Percentiles rank a stretch among this genome's conserved stretches.
Evolutionary conservation across 2,113 vertebrate species (phyloP).

Genomic region (Laticauda colubrina): DNA sequence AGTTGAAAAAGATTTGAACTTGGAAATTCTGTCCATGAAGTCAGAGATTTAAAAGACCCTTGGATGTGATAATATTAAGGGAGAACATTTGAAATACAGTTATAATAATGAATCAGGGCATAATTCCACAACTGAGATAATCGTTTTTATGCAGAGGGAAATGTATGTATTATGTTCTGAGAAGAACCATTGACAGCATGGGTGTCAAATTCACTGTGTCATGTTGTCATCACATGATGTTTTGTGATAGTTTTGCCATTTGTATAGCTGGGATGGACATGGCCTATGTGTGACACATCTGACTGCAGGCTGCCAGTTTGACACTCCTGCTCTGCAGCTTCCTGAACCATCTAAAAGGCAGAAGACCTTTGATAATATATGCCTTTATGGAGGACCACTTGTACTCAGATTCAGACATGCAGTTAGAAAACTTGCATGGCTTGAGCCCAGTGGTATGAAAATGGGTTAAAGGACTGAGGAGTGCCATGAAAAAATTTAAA

Average conservation of each 20-base stretch:
- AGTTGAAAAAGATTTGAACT: neutral
- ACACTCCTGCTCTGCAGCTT: too few species aligned
- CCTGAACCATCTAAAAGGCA: too few species aligned
- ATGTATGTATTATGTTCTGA: too few species aligned
- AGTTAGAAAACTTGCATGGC: neutral
- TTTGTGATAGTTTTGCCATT: too few species aligned
- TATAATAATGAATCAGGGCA: neutral
- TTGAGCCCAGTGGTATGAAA: neutral
- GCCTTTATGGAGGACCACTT: neutral
- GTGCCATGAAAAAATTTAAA: neutral
- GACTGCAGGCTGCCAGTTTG: too few species aligned
- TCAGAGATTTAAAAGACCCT: neutral
- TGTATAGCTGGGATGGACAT: too few species aligned
- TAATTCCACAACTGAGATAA: neutral
- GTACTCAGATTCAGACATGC: neutral
- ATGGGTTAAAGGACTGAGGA: neutral
- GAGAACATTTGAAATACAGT: neutral
- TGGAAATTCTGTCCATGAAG: neutral
- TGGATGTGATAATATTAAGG: neutral
- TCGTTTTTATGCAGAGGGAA: too few species aligned
- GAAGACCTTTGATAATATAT: neutral
- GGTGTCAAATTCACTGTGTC: too few species aligned
- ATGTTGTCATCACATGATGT: too few species aligned
- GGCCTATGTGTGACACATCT: too few species aligned
- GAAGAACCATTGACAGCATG: too few species aligned